Evolutionary conservation across 2,888 invertebrate species (phyloP), one percentile per base, ranked within the genome.

Genomic region (Drosophila koepferae): DNA sequence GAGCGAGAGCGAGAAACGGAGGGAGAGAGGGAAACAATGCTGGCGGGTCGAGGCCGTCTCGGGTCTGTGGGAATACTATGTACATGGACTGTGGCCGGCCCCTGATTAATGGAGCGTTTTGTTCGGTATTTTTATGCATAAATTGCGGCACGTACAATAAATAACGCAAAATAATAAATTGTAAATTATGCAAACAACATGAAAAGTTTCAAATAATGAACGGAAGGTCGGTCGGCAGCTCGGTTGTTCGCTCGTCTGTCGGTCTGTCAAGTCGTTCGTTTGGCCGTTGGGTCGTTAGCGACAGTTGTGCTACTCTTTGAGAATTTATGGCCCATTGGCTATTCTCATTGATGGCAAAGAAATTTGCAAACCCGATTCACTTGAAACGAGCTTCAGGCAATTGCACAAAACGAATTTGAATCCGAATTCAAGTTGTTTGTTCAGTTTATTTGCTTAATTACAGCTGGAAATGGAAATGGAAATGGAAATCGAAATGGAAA

Each of bases 91-190:
- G 55, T 64, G 55, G 41, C 40, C 28, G 77, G 81, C 55, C 77
- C 51, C 80, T 87, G 90, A 90, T 90, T 89, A 90, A 86, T 90
- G 89, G 76, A 82, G 79, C 89, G 81, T 82, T 82, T 82, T 82
- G 90, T 79, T 82, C 70, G 63, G 70, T 70, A 74, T 76, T 88
- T 89, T 88, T 79, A 64, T 82, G 83, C 81, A 85, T 89, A 87
- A 86, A 85, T 84, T 85, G 89, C 67, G 84, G 69, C 76, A 83
- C 76, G 77, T 82, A 86, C 81, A 86, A 89, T 85, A 89, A 85
- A 89, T 85, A 80, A 81, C 82, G 90, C 79, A 77, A 82, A 89
- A 86, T 86, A 84, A 86, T 89, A 85, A 89, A 90, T 88, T 86
- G 74, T 81, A 86, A 87, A 85, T 77, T 82, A 89, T 88, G 89